Conservation (phyloP, 2,888 invertebrate genomes). For the Polydesmus complanatus region DNA sequence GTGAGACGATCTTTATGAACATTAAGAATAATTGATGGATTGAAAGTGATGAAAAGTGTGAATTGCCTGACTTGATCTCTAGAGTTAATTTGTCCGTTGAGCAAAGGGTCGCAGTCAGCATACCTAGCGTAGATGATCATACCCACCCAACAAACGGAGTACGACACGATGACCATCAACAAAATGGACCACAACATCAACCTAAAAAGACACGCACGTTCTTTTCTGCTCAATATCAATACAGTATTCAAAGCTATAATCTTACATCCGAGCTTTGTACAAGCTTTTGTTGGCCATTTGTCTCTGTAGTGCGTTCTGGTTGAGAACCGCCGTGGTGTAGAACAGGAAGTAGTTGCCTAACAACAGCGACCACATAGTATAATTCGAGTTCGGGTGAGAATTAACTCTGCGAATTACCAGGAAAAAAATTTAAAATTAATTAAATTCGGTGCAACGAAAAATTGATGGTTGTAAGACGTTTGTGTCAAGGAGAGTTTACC, state of each 20-base stretch:
- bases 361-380: slow-evolving; percentile 11
- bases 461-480: background rate
- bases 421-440: background rate
- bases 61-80: slow-evolving; percentile 5
- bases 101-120: slow-evolving; percentile 8
- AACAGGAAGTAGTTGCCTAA: slow-evolving; percentile 7
- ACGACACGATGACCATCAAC: background rate
- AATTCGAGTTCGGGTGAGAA: too few relatives aligned
- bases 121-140: slow-evolving; percentile 7
- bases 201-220: background rate
- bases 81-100: slow-evolving; percentile 4
- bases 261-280: slow-evolving; percentile 3
- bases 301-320: slow-evolving; percentile 2
- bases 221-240: background rate
- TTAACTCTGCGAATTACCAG: too few relatives aligned
- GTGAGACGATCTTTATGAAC: background rate
- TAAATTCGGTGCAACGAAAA: background rate
- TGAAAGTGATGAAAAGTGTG: background rate
- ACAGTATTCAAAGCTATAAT: background rate
- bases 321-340: background rate
- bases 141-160: slow-evolving; percentile 5
- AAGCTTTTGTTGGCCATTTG: slow-evolving; percentile 11
- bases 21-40: background rate
- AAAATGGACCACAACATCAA: slow-evolving; percentile 1
- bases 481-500: background rate